Percentiles rank a stretch among this genome's conserved stretches.
These are phyloP conservation scores for Pipistrellus pygmaeus DNA, from an alignment of 2,797 vertebrate genomes.

Conservation along the genomic window DNA sequence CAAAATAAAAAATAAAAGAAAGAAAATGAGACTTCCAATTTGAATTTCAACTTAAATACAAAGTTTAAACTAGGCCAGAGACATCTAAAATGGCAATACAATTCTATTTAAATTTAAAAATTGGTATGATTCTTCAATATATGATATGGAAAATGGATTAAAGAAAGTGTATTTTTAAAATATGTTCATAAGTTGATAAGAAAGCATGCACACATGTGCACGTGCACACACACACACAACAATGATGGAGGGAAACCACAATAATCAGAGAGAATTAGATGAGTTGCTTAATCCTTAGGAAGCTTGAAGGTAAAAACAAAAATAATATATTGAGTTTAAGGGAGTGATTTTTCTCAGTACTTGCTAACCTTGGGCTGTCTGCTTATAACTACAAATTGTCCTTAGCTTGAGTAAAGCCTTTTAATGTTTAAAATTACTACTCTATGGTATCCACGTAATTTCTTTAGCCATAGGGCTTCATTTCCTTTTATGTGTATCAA, in stretches of 20 bases:
- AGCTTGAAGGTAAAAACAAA: slow-evolving; percentile 81
- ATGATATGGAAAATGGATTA: slow-evolving; percentile 19
- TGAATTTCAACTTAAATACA: slow-evolving; percentile 78
- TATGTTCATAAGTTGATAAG: not conserved
- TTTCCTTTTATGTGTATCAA: slow-evolving; percentile 87
- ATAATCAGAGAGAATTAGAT: slow-evolving; percentile 81
- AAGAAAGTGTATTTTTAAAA: slow-evolving; percentile 23
- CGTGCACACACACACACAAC: not conserved
- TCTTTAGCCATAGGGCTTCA: slow-evolving; percentile 87
- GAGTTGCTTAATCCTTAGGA: slow-evolving; percentile 82
- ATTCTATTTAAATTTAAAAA: slow-evolving; percentile 67
- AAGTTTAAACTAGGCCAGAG: slow-evolving; percentile 38
- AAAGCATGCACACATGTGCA: not conserved
- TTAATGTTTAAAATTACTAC: slow-evolving; percentile 90
- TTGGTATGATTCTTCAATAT: not conserved
- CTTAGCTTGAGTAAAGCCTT: slow-evolving; percentile 85
- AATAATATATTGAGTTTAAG: slow-evolving; percentile 80
- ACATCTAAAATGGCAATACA: not conserved
- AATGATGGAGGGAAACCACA: not conserved
- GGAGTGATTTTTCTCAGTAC: slow-evolving; percentile 74
- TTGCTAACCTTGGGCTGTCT: slow-evolving; percentile 87
- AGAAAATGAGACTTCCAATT: slow-evolving; percentile 85
- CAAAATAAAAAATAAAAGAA: slow-evolving; percentile 45
- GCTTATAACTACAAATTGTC: slow-evolving; percentile 83
- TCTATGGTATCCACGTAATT: slow-evolving; percentile 87